Evolutionary conservation across 1,140 invertebrate species (phyloP).

Genomic region (Phenacoccus solenopsis): DNA sequence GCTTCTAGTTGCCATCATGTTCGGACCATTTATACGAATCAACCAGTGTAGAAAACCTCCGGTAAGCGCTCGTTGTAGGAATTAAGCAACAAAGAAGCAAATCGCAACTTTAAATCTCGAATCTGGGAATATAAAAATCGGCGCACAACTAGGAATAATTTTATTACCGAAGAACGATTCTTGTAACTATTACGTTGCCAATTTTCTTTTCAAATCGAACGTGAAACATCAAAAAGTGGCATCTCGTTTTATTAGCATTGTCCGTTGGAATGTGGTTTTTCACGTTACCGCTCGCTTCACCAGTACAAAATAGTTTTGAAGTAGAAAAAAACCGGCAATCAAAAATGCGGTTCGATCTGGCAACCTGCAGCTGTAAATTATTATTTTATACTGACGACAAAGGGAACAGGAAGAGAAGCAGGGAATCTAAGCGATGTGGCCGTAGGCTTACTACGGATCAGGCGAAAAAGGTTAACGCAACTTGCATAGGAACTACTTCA

Average conservation of each 20-base stretch:
- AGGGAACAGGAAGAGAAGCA: slow-evolving; percentile 13
- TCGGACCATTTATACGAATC: too few species aligned
- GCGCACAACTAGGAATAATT: too few species aligned
- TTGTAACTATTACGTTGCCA: too few species aligned
- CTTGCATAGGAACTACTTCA: slow-evolving; percentile 16
- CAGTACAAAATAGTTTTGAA: neutral
- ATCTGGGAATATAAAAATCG: too few species aligned
- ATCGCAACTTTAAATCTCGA: too few species aligned
- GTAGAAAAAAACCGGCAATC: slow-evolving; percentile 6
- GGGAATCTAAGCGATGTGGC: neutral
- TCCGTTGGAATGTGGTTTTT: neutral
- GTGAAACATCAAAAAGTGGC: neutral
- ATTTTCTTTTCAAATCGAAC: neutral
- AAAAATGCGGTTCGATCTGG: slow-evolving; percentile 8
- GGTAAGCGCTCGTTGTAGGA: too few species aligned
- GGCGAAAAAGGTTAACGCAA: slow-evolving; percentile 14
- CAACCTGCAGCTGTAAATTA: slow-evolving; percentile 15
- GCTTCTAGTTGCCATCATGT: too few species aligned
- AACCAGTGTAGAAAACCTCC: too few species aligned
- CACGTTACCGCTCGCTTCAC: neutral
- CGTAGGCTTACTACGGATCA: neutral
- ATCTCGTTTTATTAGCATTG: neutral
- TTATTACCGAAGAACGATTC: too few species aligned
- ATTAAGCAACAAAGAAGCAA: too few species aligned
- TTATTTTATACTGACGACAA: slow-evolving; percentile 8